Evolutionary conservation across 2,113 vertebrate species (phyloP), one percentile per base, ranked within the genome.

Genomic region (Semnornis frantzii): DNA sequence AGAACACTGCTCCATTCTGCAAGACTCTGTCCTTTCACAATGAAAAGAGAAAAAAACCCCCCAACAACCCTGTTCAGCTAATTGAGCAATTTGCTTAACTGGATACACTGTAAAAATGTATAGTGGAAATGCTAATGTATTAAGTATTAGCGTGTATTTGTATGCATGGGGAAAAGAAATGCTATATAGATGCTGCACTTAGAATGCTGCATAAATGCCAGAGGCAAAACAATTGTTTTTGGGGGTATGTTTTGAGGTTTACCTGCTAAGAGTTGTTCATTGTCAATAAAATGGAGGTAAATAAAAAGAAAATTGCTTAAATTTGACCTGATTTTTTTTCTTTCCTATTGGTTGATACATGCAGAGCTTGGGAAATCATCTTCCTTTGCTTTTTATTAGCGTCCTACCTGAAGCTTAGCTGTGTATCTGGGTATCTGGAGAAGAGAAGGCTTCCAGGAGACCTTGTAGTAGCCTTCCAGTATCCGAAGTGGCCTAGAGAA

Each of bases 81-180:
- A 97, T 95, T 96, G 91, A 95, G 71, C 92, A 94, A 94, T 94
- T 94, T 94, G 44, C 92, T 93, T 96, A 97, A 96, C 89, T 86
- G 92, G 96, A 95, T 88, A 92, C 82, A 87, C 63, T 82, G 46
- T 78, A 80, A 82, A 93, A 96, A 89, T 10, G 72, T 81, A 92
- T 80, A 87, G 91, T 83, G 69, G 60, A 89, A 96, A 92, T 87
- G 89, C 62, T 96, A 95, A 91, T 92, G 91, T 88, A 90, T 95
- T 94, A 94, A 95, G 76, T 92, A 81, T 84, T 59, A 92, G 77
- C 90, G 52, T 93, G 86, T 85, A 93, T 89, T 93, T 92, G 89
- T 94, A 79, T 92, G 81, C 0, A 1, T 82, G 77, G 66, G 66
- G 70, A 33, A 91, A 95, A 78, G 85, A 88, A 97, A 94, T 81